A percentile compares a stretch with the other conserved stretches of the same genome.
These are phyloP conservation scores for Psophia crepitans DNA, from an alignment of 2,113 vertebrate species.

Conservation along the genomic window DNA sequence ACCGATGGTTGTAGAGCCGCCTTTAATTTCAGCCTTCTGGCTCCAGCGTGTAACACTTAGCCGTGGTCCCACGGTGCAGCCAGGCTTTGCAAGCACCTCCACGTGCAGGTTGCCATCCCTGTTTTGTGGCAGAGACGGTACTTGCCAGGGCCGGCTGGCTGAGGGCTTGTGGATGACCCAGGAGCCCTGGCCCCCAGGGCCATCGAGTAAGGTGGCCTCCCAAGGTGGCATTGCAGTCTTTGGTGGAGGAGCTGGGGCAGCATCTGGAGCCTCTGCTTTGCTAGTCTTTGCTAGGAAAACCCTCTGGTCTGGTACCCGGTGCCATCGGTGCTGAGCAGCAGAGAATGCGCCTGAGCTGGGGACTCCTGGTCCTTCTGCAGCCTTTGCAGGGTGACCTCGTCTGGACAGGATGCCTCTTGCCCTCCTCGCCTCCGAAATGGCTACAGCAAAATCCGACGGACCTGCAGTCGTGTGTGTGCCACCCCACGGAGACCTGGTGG, in stretches of 20 bases:
- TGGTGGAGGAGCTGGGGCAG: background rate
- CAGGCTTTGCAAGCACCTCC: background rate
- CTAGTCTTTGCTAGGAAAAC: background rate
- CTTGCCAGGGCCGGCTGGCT: background rate
- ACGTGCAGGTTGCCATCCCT: background rate
- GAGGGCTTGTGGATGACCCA: background rate
- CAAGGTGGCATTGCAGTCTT: fast-evolving
- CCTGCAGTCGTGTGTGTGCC: background rate
- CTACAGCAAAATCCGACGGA: background rate
- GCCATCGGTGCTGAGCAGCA: background rate
- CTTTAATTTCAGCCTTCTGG: conserved; percentile 48
- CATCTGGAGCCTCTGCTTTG: background rate
- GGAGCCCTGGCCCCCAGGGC: background rate
- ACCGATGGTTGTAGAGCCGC: background rate
- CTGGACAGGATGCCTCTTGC: background rate
- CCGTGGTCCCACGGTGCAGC: background rate
- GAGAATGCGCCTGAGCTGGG: background rate
- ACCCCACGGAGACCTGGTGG: background rate
- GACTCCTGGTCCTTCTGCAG: background rate
- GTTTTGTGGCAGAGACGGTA: background rate
- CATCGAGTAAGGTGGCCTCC: background rate
- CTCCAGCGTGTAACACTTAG: background rate
- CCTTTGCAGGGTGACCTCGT: background rate
- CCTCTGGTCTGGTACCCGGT: background rate
- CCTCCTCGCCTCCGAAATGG: background rate